Conservation (phyloP, 2,797 vertebrate genomes). For the Gallirallus australis region DNA sequence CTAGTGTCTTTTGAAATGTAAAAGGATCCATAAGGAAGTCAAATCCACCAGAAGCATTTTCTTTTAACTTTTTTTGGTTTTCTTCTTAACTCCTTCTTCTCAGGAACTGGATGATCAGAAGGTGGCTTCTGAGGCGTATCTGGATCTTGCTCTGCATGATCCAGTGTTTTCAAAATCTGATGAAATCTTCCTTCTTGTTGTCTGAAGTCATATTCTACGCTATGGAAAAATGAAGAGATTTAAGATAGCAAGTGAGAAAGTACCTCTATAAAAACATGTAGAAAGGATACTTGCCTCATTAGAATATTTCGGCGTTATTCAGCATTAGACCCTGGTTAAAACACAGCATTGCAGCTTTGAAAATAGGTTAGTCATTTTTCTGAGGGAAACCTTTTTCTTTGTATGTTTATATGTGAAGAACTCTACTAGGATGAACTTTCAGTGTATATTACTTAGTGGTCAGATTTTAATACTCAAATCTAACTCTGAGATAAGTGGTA, state of each 20-base stretch:
- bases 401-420: background rate
- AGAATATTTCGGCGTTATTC: background rate
- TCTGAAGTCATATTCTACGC: constrained; percentile 96
- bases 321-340: background rate
- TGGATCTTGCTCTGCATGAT: constrained; percentile 70
- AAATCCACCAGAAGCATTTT: constrained; percentile 99
- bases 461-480: background rate
- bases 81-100: constrained; percentile 81
- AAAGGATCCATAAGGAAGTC: constrained; percentile 43
- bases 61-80: constrained; percentile 93
- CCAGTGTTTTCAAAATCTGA: constrained; percentile 82
- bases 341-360: background rate
- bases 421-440: background rate
- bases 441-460: background rate
- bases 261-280: background rate
- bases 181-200: constrained; percentile 93
- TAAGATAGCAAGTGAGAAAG: background rate
- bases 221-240: constrained; percentile 69
- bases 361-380: background rate
- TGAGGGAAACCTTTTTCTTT: background rate
- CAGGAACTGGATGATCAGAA: constrained; percentile 59
- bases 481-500: background rate
- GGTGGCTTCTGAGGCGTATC: constrained; percentile 69
- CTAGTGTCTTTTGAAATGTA: background rate
- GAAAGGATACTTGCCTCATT: background rate